Evolutionary conservation across 1,140 invertebrate species (phyloP), one percentile per base, ranked within the genome.

Genomic region (Drosophila kikkawai): DNA sequence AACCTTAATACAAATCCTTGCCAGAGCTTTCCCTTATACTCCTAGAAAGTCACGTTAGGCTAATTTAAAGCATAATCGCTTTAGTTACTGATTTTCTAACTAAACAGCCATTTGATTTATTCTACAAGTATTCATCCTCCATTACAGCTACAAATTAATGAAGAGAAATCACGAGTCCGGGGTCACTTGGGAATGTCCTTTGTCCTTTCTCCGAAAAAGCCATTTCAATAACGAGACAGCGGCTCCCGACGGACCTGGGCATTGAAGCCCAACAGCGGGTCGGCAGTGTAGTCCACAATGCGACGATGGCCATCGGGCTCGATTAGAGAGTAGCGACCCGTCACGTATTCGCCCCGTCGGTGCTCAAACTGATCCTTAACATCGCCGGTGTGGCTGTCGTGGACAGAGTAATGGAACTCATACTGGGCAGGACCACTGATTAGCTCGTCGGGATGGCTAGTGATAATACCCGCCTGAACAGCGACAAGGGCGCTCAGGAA

Each of bases 321-420:
- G 17, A 93, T 79, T 0, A 93, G 70, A 11, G 83, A 90, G 60
- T 93, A 93, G 36, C 81, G 80, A 7, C 93, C 93, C 7, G 91
- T 87, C 5, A 93, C 93, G 34, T 94, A 81, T 60, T 94, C 94
- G 26, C 94, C 94, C 36, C 94, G 93, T 13, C 94, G 93, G 91
- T 91, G 94, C 91, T 96, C 96, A 61, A 95, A 94, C 79, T 96
- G 95, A 71, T 93, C 93, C 91, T 96, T 96, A 3, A 94, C 93
- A 91, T 96, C 95, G 3, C 96, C 95, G 32, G 95, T 96, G 51
- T 94, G 91, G n/a, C 93, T 91, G 70, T 96, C 95, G 39, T 95
- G 94, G 0, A 96, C 95, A 39, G 94, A 94, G 82, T 95, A 95
- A 4, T 94, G 93, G 80, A 95, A 95, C 61, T 94, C 93, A 88